A percentile compares a stretch with the other conserved stretches of the same genome.
phyloP scores from a whole-genome alignment of 2,113 vertebrate species.

The Callospermophilus lateralis region DNA sequence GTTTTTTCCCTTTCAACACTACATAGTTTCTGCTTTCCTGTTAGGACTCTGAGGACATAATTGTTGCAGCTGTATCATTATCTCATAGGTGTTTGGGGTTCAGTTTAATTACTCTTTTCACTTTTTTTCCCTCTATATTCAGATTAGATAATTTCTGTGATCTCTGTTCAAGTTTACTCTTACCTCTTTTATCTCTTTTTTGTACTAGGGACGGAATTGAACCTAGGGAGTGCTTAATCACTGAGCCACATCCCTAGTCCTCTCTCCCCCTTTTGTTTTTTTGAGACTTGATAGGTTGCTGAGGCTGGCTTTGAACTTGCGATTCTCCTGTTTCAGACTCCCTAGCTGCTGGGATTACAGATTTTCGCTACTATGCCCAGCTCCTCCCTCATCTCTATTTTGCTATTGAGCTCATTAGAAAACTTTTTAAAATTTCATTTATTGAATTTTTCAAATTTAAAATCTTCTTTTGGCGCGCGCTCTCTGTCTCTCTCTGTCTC shows the following conservation, averaged over 20 bases:
- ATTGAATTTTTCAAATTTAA: conserved; percentile 20
- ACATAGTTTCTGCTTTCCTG: neutral
- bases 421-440: neutral
- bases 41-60: neutral
- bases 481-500: too few relatives aligned
- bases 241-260: too few relatives aligned
- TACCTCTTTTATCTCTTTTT: neutral
- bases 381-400: neutral
- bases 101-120: neutral
- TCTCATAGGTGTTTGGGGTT: neutral
- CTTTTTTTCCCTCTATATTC: neutral
- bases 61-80: neutral
- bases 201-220: too few relatives aligned
- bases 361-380: too few relatives aligned
- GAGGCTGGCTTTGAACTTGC: too few relatives aligned
- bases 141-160: neutral
- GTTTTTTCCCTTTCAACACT: neutral
- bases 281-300: too few relatives aligned
- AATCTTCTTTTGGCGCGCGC: neutral
- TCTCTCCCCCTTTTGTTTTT: too few relatives aligned
- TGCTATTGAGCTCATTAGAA: neutral
- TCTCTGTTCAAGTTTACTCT: neutral
- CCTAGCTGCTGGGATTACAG: too few relatives aligned
- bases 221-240: too few relatives aligned
- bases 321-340: too few relatives aligned